phyloP scores from a whole-genome alignment of 2,797 vertebrate genomes.

The Yasuhikotakia modesta region DNA sequence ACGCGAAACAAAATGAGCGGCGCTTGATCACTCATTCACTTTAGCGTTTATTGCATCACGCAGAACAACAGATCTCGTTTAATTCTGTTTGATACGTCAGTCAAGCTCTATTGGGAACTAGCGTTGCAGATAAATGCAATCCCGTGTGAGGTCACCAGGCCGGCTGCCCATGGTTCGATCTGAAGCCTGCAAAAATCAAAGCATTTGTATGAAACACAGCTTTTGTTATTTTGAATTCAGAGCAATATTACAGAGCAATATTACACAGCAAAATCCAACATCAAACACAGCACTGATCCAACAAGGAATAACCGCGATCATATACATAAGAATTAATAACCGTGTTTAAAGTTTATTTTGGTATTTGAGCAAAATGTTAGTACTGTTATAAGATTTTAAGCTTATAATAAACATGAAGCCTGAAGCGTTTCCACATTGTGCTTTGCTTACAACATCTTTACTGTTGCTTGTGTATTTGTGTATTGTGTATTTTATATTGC shows the following conservation, averaged over 20 bases:
- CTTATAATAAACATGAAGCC: not conserved
- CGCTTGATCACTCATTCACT: slow-evolving; percentile 14
- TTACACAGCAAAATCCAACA: slow-evolving; percentile 43
- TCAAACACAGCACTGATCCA: slow-evolving; percentile 54
- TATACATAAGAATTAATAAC: slow-evolving; percentile 30
- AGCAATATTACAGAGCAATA: slow-evolving; percentile 55
- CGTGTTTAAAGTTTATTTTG: slow-evolving; percentile 15
- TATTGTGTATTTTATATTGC: not conserved
- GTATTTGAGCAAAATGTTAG: not conserved
- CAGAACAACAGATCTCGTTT: slow-evolving; percentile 9
- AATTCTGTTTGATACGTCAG: slow-evolving; percentile 26
- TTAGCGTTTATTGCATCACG: slow-evolving; percentile 6
- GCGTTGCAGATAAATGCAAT: not conserved
- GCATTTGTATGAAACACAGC: slow-evolving; percentile 51
- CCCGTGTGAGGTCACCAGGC: not conserved
- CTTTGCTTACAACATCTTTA: not conserved
- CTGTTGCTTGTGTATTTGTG: slow-evolving; percentile 4
- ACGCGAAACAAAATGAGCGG: not conserved
- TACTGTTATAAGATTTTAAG: slow-evolving; percentile 7
- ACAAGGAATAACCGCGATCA: slow-evolving; percentile 40
- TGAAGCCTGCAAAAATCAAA: slow-evolving; percentile 41
- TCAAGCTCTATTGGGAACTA: slow-evolving; percentile 1
- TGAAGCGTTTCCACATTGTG: not conserved
- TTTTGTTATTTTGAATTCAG: slow-evolving; percentile 46
- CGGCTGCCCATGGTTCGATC: not conserved